Evolutionary conservation across 2,113 vertebrate species (phyloP), one percentile per base, ranked within the genome.

Genomic region (Lasiurus borealis): DNA sequence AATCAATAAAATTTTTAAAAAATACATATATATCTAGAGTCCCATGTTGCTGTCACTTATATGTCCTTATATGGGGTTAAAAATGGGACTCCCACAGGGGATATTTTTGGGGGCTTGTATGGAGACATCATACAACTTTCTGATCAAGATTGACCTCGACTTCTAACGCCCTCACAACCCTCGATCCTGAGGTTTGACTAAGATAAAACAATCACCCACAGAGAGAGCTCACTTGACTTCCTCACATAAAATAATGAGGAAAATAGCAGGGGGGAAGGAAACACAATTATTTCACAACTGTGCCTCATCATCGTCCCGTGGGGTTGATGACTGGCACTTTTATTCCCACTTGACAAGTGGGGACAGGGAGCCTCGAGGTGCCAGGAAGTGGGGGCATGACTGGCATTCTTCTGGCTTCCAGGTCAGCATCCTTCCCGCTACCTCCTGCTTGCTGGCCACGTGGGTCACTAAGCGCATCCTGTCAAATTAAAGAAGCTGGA

Each of bases 381-480:
- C 29, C 29, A 1, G 73, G 44, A 72, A 52, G 25, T 1, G 59
- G 68, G 71, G 31, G 21, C 15, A 4, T 7, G 21, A 46, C 1
- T 29, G 8, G 6, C 36, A 29, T 48, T 31, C 73, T 93, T 62
- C 69, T 36, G 77, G 84, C 52, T 29, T 44, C 48, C 21, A 25
- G 54, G 23, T 54, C 29, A 7, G 16, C 19, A 21, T 9, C 85
- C 68, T 72, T 91, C 62, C 40, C 6, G 1, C 62, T 27, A n/a
- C 0, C 34, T 10, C 29, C 1, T 1, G 0, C 36, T 62, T 57
- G 46, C 57, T 46, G 57, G 75, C 31, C 8, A 2, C 0, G 7
- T 0, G 6, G 29, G 29, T 23, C 68, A 21, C 34, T 6, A 25
- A 18, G 36, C 25, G 0, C 59, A 62, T 62, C 59, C 25, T 62